Conservation (phyloP, 1,140 invertebrate species). For the Conus betulinus region DNA sequence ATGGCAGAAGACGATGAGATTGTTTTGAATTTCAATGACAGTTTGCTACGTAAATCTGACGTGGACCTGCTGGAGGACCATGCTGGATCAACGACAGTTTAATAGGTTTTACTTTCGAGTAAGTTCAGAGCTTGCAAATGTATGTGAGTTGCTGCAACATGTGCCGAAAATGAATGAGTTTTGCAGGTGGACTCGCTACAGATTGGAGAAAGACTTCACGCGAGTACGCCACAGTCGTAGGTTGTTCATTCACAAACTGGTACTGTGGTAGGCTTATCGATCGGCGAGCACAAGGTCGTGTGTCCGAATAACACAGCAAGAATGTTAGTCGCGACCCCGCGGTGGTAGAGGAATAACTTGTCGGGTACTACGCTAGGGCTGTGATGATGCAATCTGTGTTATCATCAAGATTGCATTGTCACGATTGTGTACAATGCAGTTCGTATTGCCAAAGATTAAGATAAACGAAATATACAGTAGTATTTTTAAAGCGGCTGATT, state of each 20-base stretch:
- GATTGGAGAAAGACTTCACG: background rate
- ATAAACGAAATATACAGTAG: too few relatives aligned
- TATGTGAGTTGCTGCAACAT: background rate
- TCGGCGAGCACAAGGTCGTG: background rate
- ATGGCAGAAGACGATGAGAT: slow-evolving; percentile 64
- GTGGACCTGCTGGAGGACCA: slow-evolving; percentile 83
- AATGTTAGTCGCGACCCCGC: background rate
- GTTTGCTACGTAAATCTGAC: slow-evolving; percentile 86
- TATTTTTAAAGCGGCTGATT: too few relatives aligned
- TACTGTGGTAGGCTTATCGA: background rate
- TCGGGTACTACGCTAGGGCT: background rate
- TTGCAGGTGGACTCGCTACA: background rate
- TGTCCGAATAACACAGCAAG: background rate
- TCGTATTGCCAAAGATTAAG: too few relatives aligned
- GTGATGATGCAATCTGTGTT: slow-evolving; percentile 33
- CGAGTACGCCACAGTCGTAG: background rate
- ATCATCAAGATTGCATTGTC: too few relatives aligned
- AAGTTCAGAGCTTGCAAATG: slow-evolving; percentile 68
- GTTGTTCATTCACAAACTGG: background rate
- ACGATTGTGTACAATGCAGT: too few relatives aligned
- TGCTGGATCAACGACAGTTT: slow-evolving; percentile 92
- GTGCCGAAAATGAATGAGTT: background rate
- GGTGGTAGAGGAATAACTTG: background rate
- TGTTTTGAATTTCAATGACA: slow-evolving; percentile 86
- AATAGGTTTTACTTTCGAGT: slow-evolving; percentile 95